Evolutionary conservation across 2,113 vertebrate genomes (phyloP), one percentile per base, ranked within the genome.

Genomic region (Arizona elegans): DNA sequence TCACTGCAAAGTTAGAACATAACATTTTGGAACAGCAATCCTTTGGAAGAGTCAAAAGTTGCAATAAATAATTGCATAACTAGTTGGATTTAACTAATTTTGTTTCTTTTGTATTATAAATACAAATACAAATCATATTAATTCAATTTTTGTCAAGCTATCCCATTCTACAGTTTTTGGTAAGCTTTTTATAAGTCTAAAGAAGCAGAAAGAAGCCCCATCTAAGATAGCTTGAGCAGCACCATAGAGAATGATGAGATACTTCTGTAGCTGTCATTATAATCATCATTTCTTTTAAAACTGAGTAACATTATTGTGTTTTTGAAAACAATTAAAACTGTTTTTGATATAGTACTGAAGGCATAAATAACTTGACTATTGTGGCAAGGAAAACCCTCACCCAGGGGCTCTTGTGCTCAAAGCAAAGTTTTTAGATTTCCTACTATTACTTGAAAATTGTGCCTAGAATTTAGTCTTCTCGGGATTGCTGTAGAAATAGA

Each of bases 401-500:
- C 8, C 19, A 86, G 29, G n/a, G 9, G 29, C 29, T 33, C 33
- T 86, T 19, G 13, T 92, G 70, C 54, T 17, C 54, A 53, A 86
- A 86, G 88, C 70, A 90, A 90, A 93, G 88, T 54, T 93, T 53
- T 50, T 5, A 13, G 54, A 90, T 53, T 93, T 47, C 8, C 59
- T 86, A 88, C 88, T 86, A 59, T 90, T 59, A 89, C 29, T 56
- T 85, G 6, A 38, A 92, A 59, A 5, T 29, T 86, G 17, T 26
- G 43, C 52, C 8, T 26, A 59, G 55, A 62, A 75, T 92, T 86
- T 59, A 52, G 53, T 70, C 53, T 52, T 92, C 88, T 86, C 29
- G 12, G 19, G 6, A 70, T 59, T 90, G 88, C 88, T 92, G 53
- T 90, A 90, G 54, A 92, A 90, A 92, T 86, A 62, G 54, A 90